Percentiles rank a stretch among this genome's conserved stretches.
phyloP scores from a whole-genome alignment of 2,797 vertebrate genomes.

The Gila robusta region DNA sequence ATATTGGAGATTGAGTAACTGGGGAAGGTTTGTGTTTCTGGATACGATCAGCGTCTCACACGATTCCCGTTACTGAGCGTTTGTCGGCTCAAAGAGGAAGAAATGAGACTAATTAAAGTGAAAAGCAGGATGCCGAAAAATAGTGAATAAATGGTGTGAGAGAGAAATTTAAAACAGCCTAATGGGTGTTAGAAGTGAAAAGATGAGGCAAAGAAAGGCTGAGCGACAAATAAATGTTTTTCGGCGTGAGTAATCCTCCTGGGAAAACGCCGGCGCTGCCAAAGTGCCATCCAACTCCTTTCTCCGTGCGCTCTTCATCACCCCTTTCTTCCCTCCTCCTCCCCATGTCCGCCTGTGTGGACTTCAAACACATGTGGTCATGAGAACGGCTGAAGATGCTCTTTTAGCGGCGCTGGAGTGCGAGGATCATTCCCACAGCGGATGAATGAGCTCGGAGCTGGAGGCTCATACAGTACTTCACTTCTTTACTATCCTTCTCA shows the following conservation, averaged over 20 bases:
- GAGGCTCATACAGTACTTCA: too few species aligned
- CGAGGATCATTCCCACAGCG: slow-evolving; percentile 74
- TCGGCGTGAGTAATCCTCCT: slow-evolving; percentile 81
- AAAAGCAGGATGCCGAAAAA: slow-evolving; percentile 12
- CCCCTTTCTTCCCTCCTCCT: not conserved
- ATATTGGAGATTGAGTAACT: not conserved
- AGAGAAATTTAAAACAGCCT: slow-evolving; percentile 9
- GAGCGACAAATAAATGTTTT: slow-evolving; percentile 18
- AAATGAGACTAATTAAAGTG: slow-evolving; percentile 24
- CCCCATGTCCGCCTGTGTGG: slow-evolving; percentile 27
- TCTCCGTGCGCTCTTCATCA: slow-evolving; percentile 50
- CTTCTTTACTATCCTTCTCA: not conserved
- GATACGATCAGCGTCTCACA: not conserved
- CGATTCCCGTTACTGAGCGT: not conserved
- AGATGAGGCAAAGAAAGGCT: not conserved
- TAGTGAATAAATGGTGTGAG: not conserved
- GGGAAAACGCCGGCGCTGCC: slow-evolving; percentile 79
- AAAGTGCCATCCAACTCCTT: slow-evolving; percentile 79
- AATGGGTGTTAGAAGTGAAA: not conserved
- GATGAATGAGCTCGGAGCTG: slow-evolving; percentile 59
- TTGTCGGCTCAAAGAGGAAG: not conserved
- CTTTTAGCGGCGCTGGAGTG: slow-evolving; percentile 58
- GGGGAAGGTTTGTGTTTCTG: not conserved
- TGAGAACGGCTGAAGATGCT: slow-evolving; percentile 48
- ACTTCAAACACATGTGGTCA: slow-evolving; percentile 56